phyloP scores from a whole-genome alignment of 2,113 vertebrate species.

The Colaptes auratus region DNA sequence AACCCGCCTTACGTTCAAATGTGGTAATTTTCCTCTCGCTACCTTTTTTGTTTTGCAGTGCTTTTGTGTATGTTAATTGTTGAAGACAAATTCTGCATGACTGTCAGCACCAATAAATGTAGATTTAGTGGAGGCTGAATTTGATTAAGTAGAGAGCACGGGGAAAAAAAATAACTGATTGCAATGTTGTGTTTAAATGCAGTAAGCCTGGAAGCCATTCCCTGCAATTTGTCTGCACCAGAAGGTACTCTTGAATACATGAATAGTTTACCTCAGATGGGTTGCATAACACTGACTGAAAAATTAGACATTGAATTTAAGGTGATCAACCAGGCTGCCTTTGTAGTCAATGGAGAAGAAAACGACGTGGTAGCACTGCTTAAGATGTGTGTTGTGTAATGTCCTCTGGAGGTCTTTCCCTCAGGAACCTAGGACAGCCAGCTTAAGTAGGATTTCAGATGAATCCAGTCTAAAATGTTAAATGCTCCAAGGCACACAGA shows the following conservation, averaged over 20 bases:
- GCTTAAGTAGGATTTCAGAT: background rate
- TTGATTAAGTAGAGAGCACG: constrained; percentile 12
- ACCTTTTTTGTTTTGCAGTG: background rate
- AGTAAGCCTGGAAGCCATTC: constrained; percentile 33
- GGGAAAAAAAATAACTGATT: constrained; percentile 41
- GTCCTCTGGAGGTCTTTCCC: background rate
- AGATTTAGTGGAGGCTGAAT: background rate
- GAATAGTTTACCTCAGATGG: constrained; percentile 17
- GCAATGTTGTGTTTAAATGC: constrained; percentile 41
- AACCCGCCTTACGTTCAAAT: background rate
- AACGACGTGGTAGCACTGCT: background rate
- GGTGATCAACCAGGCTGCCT: background rate
- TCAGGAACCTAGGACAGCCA: background rate
- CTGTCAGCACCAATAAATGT: constrained; percentile 17
- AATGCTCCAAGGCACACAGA: background rate
- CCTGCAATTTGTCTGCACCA: constrained; percentile 18
- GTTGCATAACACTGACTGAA: background rate
- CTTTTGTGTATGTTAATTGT: constrained; percentile 16
- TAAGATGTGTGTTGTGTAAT: background rate
- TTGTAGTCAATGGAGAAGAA: background rate
- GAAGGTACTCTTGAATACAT: background rate
- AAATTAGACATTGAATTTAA: background rate
- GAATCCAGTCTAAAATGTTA: background rate
- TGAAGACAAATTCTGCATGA: constrained; percentile 24
- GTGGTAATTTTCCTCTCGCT: background rate